These are phyloP conservation scores for Corydoras maculifer DNA, from an alignment of 2,113 vertebrate species.

Conservation along the genomic window DNA sequence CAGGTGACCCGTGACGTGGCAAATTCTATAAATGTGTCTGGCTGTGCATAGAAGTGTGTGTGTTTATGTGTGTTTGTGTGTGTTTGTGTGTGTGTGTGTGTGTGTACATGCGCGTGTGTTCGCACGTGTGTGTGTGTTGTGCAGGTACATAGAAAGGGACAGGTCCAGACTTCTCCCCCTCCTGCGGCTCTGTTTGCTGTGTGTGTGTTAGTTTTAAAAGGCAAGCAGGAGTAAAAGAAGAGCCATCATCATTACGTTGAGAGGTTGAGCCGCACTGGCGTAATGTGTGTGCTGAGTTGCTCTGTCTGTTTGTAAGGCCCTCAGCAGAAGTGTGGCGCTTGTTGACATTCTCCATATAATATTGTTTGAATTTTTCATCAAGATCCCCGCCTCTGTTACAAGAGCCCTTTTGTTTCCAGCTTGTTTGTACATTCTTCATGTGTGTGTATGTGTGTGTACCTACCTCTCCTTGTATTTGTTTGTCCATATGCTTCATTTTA, in stretches of 20 bases:
- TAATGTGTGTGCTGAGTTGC: constrained; percentile 87
- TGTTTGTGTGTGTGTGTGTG: constrained; percentile 4
- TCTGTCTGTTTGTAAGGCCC: constrained; percentile 91
- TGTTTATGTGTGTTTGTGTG: constrained; percentile 1
- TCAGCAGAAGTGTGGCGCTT: constrained; percentile 82
- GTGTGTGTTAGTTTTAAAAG: constrained; percentile 62
- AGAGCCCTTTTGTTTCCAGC: constrained; percentile 65
- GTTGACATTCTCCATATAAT: constrained; percentile 90
- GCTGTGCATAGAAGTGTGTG: not conserved
- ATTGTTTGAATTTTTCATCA: constrained; percentile 94
- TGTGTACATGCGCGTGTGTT: constrained; percentile 1
- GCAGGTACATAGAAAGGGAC: constrained; percentile 53
- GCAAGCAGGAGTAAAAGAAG: constrained; percentile 67
- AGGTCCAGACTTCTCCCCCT: constrained; percentile 53
- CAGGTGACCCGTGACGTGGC: constrained; percentile 58
- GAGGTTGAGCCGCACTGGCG: constrained; percentile 62
- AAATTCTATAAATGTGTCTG: constrained; percentile 1
- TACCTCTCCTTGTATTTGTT: constrained; percentile 38
- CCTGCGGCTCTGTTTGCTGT: constrained; percentile 35
- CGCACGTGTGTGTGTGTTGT: constrained; percentile 2
- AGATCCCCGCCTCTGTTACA: constrained; percentile 67
- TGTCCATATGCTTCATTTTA: constrained; percentile 34
- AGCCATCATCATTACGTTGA: constrained; percentile 67
- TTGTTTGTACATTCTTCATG: constrained; percentile 73
- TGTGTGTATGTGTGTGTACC: constrained; percentile 38